Percentiles rank a stretch among this genome's conserved stretches.
Conservation (phyloP, 2,797 vertebrate species). For the Malacoctenus gilli region DNA sequence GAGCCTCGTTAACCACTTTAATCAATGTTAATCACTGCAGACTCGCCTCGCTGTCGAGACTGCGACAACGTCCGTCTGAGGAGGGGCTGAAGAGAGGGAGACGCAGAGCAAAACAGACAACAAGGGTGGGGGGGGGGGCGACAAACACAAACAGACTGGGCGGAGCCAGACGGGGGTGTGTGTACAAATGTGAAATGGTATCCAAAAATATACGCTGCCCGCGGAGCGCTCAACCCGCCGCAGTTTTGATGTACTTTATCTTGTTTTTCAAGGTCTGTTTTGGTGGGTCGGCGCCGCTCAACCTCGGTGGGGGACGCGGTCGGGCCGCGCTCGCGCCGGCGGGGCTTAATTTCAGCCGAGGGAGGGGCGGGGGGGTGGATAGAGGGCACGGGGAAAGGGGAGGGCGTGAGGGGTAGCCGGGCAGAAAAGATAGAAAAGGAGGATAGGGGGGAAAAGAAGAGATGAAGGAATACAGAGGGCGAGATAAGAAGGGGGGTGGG, state of each 20-base stretch:
- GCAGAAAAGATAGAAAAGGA: conserved; percentile 53
- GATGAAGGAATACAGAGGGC: conserved; percentile 64
- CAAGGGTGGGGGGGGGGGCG: conserved; percentile 20
- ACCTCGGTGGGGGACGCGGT: conserved; percentile 47
- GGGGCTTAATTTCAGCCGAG: conserved; percentile 64
- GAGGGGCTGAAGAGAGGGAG: conserved; percentile 19
- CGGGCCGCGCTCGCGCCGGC: conserved; percentile 34
- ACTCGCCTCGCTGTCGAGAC: conserved; percentile 69
- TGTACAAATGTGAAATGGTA: conserved; percentile 54
- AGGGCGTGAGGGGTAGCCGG: conserved; percentile 44
- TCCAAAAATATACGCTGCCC: conserved; percentile 69
- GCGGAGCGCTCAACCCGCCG: conserved; percentile 48
- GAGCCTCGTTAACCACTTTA: conserved; percentile 76
- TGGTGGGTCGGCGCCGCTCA: conserved; percentile 44
- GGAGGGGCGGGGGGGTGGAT: conserved; percentile 21
- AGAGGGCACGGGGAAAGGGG: conserved; percentile 30
- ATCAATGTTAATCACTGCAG: conserved; percentile 82
- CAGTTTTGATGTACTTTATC: conserved; percentile 74
- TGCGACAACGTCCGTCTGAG: conserved; percentile 61
- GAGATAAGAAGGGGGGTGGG: conserved; percentile 68
- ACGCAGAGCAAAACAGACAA: conserved; percentile 27
- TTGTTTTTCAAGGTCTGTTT: conserved; percentile 72
- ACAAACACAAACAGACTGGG: conserved; percentile 34
- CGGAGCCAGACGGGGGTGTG: conserved; percentile 43
- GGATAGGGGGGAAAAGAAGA: conserved; percentile 50